These are phyloP conservation scores for Borostomias antarcticus DNA, from an alignment of 2,797 vertebrate species.

Conservation along the genomic window DNA sequence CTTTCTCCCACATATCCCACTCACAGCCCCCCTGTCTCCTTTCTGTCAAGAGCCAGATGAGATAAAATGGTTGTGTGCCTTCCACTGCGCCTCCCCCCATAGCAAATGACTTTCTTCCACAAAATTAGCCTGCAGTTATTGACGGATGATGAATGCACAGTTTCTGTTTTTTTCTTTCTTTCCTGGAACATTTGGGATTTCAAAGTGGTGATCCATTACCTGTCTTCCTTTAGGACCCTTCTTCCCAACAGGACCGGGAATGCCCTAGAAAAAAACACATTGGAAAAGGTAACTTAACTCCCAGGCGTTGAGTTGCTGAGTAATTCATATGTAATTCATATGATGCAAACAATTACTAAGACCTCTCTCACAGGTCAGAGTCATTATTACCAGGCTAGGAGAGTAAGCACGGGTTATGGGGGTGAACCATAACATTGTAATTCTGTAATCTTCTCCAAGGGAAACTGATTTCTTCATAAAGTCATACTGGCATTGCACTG, in stretches of 20 bases:
- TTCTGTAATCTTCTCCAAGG: background rate
- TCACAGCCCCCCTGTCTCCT: background rate
- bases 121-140: conserved; percentile 7
- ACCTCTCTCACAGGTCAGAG: background rate
- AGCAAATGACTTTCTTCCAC: background rate
- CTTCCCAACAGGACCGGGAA: conserved; percentile 85
- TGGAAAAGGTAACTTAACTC: conserved; percentile 12
- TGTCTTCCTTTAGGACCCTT: conserved; percentile 90
- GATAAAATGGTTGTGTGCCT: background rate
- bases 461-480: background rate
- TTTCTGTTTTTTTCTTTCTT: background rate
- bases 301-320: background rate
- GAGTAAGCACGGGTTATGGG: background rate
- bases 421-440: background rate
- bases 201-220: conserved; percentile 68
- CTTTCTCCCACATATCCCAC: too few relatives aligned
- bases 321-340: conserved; percentile 1
- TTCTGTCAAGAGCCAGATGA: background rate
- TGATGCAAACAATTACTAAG: background rate
- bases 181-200: conserved; percentile 12
- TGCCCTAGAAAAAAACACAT: conserved; percentile 77
- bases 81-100: background rate
- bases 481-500: background rate
- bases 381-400: background rate
- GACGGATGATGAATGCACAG: conserved; percentile 12